Percentiles rank a stretch among this genome's conserved stretches.
Conservation (phyloP, 2,888 invertebrate species). For the Mesorhabditis sp. region DNA sequence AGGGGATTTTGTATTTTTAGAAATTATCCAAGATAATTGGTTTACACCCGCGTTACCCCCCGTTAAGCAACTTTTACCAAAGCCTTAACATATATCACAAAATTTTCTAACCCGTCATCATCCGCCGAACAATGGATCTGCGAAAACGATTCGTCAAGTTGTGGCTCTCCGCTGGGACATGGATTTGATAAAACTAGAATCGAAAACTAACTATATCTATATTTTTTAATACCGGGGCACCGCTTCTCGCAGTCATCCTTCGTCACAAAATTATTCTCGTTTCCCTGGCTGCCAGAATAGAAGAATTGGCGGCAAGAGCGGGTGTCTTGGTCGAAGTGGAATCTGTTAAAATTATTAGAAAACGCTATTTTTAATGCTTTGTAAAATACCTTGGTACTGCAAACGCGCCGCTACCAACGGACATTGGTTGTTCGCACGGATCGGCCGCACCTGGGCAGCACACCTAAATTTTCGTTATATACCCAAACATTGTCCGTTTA, state of each 20-base stretch:
- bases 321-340: not conserved
- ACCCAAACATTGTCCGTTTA: not conserved
- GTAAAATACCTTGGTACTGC: not conserved
- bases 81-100: not conserved
- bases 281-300: slow-evolving; percentile 33
- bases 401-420: not conserved
- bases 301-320: slow-evolving; percentile 31
- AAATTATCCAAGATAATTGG: not conserved
- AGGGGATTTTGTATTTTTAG: not conserved
- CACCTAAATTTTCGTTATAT: not conserved
- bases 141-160: not conserved
- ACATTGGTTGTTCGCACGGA: not conserved
- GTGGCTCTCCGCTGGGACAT: not conserved
- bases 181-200: not conserved
- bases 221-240: not conserved
- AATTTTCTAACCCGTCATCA: not conserved
- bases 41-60: too few species aligned
- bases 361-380: not conserved
- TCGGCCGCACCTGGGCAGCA: slow-evolving; percentile 4
- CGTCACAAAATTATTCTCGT: slow-evolving; percentile 29
- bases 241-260: slow-evolving; percentile 3
- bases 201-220: not conserved
- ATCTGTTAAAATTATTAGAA: not conserved
- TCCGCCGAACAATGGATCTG: not conserved
- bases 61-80: too few species aligned